phyloP scores from a whole-genome alignment of 2,797 vertebrate genomes.

The Pantherophis alleghaniensis region DNA sequence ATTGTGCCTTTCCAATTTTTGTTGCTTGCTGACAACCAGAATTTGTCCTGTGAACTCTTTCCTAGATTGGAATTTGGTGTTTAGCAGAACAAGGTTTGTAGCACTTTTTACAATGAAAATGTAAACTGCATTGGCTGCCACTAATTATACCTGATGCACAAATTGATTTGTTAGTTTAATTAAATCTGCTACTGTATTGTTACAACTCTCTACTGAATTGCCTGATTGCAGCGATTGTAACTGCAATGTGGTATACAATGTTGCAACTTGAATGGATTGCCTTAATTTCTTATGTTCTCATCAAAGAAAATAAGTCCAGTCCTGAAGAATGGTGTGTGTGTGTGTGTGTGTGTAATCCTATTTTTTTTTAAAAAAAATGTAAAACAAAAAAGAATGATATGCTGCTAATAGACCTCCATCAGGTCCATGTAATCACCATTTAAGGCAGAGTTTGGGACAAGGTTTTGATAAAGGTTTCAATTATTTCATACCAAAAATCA shows the following conservation, averaged over 20 bases:
- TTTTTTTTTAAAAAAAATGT: not conserved
- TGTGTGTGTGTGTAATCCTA: not conserved
- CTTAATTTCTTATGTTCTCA: not conserved
- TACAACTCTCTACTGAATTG: not conserved
- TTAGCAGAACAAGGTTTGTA: not conserved
- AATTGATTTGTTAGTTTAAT: not conserved
- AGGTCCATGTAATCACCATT: not conserved
- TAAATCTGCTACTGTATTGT: not conserved
- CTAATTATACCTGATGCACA: not conserved
- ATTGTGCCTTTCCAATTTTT: not conserved
- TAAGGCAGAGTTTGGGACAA: not conserved
- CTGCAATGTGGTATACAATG: not conserved
- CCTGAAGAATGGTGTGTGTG: not conserved
- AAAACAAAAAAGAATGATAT: not conserved
- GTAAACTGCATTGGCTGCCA: not conserved
- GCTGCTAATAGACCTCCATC: not conserved
- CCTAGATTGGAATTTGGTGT: not conserved
- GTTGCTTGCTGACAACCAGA: not conserved
- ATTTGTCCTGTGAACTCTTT: not conserved
- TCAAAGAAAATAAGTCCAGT: not conserved
- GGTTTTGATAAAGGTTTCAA: not conserved
- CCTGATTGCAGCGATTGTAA: not conserved
- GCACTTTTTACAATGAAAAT: not conserved
- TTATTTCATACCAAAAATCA: not conserved
- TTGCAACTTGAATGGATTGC: not conserved